These are phyloP conservation scores for Sebastes matsubarae DNA, from an alignment of 2,797 vertebrate species.

Conservation along the genomic window DNA sequence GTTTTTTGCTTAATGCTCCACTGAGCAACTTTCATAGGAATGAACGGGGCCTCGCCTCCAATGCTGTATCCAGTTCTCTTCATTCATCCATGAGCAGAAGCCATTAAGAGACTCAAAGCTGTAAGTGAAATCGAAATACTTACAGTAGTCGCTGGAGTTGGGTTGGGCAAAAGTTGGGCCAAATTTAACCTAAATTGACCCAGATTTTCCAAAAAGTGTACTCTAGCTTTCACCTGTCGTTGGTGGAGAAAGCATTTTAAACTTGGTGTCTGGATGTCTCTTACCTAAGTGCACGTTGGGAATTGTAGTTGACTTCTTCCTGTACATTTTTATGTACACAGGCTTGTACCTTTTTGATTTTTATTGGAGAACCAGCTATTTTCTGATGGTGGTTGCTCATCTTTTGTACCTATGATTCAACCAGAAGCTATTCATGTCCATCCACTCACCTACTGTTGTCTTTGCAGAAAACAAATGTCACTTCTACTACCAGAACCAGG, in stretches of 20 bases:
- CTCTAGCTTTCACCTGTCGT: not conserved
- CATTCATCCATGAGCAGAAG: too few relatives aligned
- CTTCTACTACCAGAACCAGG: not conserved
- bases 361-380: not conserved
- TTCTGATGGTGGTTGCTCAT: not conserved
- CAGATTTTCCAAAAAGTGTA: not conserved
- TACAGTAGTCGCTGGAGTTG: not conserved
- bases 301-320: not conserved
- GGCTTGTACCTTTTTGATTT: not conserved
- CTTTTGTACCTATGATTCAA: slow-evolving; percentile 4
- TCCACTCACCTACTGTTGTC: not conserved
- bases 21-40: not conserved
- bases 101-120: not conserved
- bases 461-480: not conserved
- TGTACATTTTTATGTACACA: not conserved
- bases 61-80: too few relatives aligned
- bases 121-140: not conserved
- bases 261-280: not conserved
- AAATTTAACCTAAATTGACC: not conserved
- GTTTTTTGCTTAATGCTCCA: not conserved
- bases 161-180: not conserved
- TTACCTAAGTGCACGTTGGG: not conserved
- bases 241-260: not conserved
- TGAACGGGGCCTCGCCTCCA: too few relatives aligned
- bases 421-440: slow-evolving; percentile 9